Evolutionary conservation across 2,113 vertebrate species (phyloP).

Genomic region (Pavo muticus): DNA sequence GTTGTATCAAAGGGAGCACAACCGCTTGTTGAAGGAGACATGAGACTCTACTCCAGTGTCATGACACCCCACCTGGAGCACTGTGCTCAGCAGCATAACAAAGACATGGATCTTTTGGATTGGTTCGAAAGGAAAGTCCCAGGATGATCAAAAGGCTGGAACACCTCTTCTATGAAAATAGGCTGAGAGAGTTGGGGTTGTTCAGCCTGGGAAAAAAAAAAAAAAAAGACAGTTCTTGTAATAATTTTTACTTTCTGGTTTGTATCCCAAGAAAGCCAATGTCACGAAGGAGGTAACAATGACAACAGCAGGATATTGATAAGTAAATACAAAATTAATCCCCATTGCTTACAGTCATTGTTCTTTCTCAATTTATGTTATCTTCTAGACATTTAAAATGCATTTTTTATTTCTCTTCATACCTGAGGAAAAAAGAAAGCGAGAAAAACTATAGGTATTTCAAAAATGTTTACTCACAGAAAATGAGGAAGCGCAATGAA

Average conservation of each 20-base stretch:
- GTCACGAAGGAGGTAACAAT: background rate
- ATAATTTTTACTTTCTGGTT: background rate
- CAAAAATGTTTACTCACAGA: background rate
- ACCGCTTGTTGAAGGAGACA: background rate
- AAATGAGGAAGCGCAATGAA: background rate
- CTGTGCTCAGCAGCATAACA: background rate
- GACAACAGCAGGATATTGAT: background rate
- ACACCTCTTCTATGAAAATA: background rate
- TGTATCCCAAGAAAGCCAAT: background rate
- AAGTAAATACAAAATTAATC: background rate
- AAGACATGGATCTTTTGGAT: background rate
- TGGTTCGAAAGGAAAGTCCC: background rate
- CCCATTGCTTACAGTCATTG: background rate
- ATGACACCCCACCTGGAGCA: background rate
- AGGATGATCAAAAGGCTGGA: background rate
- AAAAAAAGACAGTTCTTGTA: background rate
- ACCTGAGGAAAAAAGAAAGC: background rate
- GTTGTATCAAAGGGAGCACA: background rate
- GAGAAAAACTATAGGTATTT: background rate
- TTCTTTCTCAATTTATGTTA: background rate
- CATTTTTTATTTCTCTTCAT: background rate
- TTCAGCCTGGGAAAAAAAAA: background rate
- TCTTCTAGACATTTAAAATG: background rate
- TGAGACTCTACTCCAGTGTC: background rate
- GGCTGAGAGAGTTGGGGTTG: background rate